Percentiles rank a stretch among this genome's conserved stretches.
These are phyloP conservation scores for Mystacides longicornis DNA, from an alignment of 2,888 invertebrate species.

Conservation along the genomic window DNA sequence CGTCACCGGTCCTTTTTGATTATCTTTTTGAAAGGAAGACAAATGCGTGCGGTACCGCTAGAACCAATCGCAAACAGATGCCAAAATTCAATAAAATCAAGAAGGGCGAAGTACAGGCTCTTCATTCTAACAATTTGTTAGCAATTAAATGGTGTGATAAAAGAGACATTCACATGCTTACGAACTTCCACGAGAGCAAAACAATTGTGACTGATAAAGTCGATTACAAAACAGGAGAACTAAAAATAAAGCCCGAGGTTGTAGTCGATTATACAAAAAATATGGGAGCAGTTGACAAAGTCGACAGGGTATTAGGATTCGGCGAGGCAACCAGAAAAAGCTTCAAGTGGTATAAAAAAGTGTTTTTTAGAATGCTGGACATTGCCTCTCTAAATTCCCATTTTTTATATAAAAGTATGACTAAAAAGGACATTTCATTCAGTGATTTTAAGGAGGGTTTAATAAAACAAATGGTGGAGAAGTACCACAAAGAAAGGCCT, in stretches of 20 bases:
- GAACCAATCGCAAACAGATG: conserved; percentile 6
- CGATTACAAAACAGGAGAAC: not conserved
- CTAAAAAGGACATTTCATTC: too few species aligned
- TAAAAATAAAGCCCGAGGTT: not conserved
- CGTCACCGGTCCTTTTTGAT: conserved; percentile 6
- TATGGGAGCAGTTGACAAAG: not conserved
- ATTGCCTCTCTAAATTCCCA: too few species aligned
- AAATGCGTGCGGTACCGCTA: conserved; percentile 6
- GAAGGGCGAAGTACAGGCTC: not conserved
- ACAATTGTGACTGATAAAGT: not conserved
- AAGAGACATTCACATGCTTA: conserved; percentile 1
- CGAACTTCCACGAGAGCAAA: not conserved
- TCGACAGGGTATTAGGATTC: not conserved
- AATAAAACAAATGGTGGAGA: too few species aligned
- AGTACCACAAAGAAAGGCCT: too few species aligned
- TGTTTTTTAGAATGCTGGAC: not conserved
- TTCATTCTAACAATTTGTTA: not conserved
- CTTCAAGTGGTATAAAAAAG: conserved; percentile 5
- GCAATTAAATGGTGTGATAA: conserved; percentile 3
- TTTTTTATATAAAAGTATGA: too few species aligned
- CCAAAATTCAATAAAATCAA: conserved; percentile 7
- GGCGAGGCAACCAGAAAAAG: not conserved
- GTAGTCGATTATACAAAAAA: not conserved
- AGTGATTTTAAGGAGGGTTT: too few species aligned
- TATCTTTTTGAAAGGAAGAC: conserved; percentile 3